These are phyloP conservation scores for Phasia obesa DNA, from an alignment of 2,888 invertebrate genomes.

Conservation along the genomic window DNA sequence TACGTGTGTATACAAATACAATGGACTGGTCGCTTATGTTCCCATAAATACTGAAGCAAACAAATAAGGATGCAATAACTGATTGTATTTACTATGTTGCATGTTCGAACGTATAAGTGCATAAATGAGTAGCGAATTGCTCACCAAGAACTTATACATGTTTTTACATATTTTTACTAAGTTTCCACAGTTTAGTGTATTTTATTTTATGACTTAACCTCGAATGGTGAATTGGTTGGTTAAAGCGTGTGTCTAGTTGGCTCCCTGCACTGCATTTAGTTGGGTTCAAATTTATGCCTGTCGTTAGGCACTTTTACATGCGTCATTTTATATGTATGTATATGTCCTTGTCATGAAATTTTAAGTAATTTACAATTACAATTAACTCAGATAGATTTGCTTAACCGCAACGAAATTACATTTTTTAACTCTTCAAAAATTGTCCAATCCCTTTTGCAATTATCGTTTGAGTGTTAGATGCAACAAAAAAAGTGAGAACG, in stretches of 20 bases:
- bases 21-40: conserved; percentile 31
- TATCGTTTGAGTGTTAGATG: conserved; percentile 17
- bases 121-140: conserved; percentile 23
- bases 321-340: conserved; percentile 21
- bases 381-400: conserved; percentile 59
- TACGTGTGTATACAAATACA: conserved; percentile 46
- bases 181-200: conserved; percentile 34
- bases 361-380: conserved; percentile 76
- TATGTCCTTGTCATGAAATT: conserved; percentile 52
- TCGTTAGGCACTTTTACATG: not conserved
- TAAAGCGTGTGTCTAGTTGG: conserved; percentile 20
- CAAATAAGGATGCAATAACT: conserved; percentile 55
- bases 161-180: conserved; percentile 19
- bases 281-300: not conserved
- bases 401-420: conserved; percentile 49
- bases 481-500: not conserved
- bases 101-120: conserved; percentile 7
- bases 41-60: conserved; percentile 48
- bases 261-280: conserved; percentile 16
- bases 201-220: conserved; percentile 47
- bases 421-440: conserved; percentile 41
- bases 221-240: conserved; percentile 20
- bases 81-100: conserved; percentile 45
- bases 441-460: conserved; percentile 12
- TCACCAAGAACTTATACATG: conserved; percentile 1